Base-by-base conservation (phyloP, 2,113 vertebrate species). In the Cygnus atratus region DNA sequence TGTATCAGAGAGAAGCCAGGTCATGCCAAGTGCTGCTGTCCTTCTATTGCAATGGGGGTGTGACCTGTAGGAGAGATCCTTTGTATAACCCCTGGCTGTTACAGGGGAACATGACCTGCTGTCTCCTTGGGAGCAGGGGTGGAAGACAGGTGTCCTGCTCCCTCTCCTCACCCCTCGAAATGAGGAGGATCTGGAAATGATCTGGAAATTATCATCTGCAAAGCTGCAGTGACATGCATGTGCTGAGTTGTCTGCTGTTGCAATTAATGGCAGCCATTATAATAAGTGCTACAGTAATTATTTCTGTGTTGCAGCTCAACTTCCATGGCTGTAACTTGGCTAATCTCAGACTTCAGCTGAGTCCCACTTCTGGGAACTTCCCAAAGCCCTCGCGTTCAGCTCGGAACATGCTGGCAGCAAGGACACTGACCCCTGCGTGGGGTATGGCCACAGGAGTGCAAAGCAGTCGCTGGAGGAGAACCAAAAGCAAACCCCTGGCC, bases 11-110 rank as follows among this genome's bases (percentile, higher is more conserved):
- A 50, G 57, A 52, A 37, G 10, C 13, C 39, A n/a, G 37, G 37
- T 33, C 44, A 33, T 48, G 21, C 17, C 33, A 59, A 7, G 41
- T 2, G 18, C 74, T 48, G 48, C 62, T 83, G 77, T 28, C 50
- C 10, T 37, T 37, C 26, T 12, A 2, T 9, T 21, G 21, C 25
- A 20, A n/a, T 22, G 66, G 15, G 11, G 35, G 13, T 3, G 31
- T 1, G 5, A 10, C 4, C 55, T 22, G 44, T 15, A 37, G 31
- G 6, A 33, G 26, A 24, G 2, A 14, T 22, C 9, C 48, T 66
- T 41, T 41, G 15, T 9, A 6, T 0, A 2, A 11, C 1, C 25
- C 37, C 63, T 25, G 2, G 0, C 22, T 48, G 31, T 5, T 10
- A 17, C 11, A 14, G 75, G 21, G 46, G 15, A 59, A 21, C 19